These are phyloP conservation scores for zebrafish (Danio rerio) DNA, from an alignment of 2,113 vertebrate genomes.

Conservation along the genomic window GRCz12tu NC_133191.1:41120501-41121000, in stretches of 20 bases:
- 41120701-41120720: slow-evolving; percentile 86
- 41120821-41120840: slow-evolving; percentile 79
- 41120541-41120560: no score
- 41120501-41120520: no score
- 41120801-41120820: slow-evolving; percentile 85
- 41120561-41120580: no score
- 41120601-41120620: neutral
- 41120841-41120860: slow-evolving; percentile 76
- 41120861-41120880: slow-evolving; percentile 85
- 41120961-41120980: slow-evolving; percentile 83
- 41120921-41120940: slow-evolving; percentile 77
- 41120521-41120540: no score
- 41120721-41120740: slow-evolving; percentile 81
- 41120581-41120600: neutral
- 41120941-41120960: slow-evolving; percentile 74
- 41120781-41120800: slow-evolving; percentile 79
- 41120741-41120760: slow-evolving; percentile 80
- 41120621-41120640: neutral
- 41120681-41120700: slow-evolving; percentile 83
- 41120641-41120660: slow-evolving; percentile 7
- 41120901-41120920: slow-evolving; percentile 75
- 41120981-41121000: slow-evolving; percentile 86
- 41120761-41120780: slow-evolving; percentile 71
- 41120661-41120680: slow-evolving; percentile 33
- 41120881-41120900: slow-evolving; percentile 71